Percentiles rank a stretch among this genome's conserved stretches.
Conservation (phyloP, 2,113 vertebrate genomes). For the Riparia riparia region DNA sequence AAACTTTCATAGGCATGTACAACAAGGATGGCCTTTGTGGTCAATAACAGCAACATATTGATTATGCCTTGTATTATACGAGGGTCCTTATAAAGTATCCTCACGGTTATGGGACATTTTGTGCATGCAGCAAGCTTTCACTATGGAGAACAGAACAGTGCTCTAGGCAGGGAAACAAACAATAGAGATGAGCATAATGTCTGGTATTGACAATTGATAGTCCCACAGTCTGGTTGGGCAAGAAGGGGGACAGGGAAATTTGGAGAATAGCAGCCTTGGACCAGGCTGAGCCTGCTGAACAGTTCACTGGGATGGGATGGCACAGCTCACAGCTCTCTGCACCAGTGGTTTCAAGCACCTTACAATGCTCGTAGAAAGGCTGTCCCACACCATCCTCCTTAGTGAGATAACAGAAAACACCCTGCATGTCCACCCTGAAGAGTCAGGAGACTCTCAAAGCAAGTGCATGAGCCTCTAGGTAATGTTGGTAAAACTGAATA, state of each 20-base stretch:
- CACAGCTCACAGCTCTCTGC: neutral
- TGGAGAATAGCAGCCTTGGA: neutral
- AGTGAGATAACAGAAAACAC: neutral
- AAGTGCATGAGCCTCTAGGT: neutral
- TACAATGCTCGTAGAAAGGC: neutral
- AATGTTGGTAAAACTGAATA: neutral
- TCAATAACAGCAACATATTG: neutral
- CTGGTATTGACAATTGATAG: neutral
- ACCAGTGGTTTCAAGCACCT: neutral
- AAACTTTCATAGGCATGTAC: neutral
- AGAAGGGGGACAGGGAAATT: neutral
- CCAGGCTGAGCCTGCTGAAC: neutral
- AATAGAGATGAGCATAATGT: neutral
- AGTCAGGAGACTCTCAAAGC: neutral
- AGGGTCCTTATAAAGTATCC: neutral
- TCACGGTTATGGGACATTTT: neutral
- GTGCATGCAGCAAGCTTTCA: neutral
- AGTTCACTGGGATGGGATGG: rapidly evolving
- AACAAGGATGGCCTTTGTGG: neutral
- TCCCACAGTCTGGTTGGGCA: neutral
- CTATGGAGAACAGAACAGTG: neutral
- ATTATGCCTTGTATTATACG: neutral
- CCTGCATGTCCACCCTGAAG: neutral
- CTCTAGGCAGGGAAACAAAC: neutral
- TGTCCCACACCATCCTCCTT: neutral